Conservation (phyloP, 2,888 invertebrate genomes). For the Eilema caniola region DNA sequence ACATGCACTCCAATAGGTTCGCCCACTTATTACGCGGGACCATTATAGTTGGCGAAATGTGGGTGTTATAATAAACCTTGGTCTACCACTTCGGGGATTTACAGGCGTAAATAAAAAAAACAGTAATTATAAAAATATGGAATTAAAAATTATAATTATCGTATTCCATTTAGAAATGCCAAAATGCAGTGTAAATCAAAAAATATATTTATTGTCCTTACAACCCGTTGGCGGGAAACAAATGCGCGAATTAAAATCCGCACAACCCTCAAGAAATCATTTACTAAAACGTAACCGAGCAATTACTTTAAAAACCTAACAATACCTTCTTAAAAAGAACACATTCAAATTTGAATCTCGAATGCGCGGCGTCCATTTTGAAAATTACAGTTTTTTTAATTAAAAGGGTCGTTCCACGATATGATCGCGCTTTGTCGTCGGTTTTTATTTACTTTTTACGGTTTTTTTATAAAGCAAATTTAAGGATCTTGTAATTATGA, state of each 20-base stretch:
- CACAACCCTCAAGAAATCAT: conserved; percentile 13
- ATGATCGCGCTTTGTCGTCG: conserved; percentile 63
- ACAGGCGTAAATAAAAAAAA: no score
- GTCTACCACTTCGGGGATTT: no score
- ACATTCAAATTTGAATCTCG: conserved; percentile 51
- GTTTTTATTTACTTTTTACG: conserved; percentile 51
- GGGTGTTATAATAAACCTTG: no score
- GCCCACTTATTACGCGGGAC: no score
- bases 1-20: no score
- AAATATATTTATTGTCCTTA: background rate
- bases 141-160: background rate
- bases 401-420: conserved; percentile 64
- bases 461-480: conserved; percentile 50
- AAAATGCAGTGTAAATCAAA: background rate
- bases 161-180: background rate
- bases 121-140: background rate
- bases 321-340: conserved; percentile 44
- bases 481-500: conserved; percentile 52
- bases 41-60: no score
- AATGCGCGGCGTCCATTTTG: conserved; percentile 61
- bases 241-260: conserved; percentile 10
- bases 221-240: background rate
- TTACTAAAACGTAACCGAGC: conserved; percentile 30
- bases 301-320: conserved; percentile 42
- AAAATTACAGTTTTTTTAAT: conserved; percentile 67